Percentiles rank a stretch among this genome's conserved stretches.
These are phyloP conservation scores for Astropecten irregularis DNA, from an alignment of 53 echinoderm and acorn worm genomes.

Conservation along the genomic window DNA sequence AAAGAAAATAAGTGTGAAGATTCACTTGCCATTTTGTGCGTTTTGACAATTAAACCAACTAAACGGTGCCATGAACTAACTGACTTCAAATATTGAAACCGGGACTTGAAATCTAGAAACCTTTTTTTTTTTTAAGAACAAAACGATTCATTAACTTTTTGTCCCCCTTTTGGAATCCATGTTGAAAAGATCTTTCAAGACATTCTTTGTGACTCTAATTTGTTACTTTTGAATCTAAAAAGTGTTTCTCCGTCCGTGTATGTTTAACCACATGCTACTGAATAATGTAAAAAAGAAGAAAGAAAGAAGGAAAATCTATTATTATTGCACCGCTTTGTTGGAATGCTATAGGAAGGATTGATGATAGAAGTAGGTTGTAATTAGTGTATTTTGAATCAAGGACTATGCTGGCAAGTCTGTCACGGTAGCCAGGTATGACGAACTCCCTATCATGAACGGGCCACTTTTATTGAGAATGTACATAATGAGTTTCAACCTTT, in stretches of 20 bases:
- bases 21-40: neutral
- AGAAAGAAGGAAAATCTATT: too few species aligned
- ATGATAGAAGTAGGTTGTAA: neutral
- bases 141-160: too few species aligned
- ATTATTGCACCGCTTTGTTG: slow-evolving; percentile 19
- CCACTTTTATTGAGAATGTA: slow-evolving; percentile 17
- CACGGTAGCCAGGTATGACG: neutral
- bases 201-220: too few species aligned
- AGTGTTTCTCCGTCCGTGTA: neutral
- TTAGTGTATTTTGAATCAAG: neutral
- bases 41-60: slow-evolving; percentile 21
- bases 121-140: too few species aligned
- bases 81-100: too few species aligned
- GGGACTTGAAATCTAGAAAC: too few species aligned
- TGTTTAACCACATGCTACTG: neutral
- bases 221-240: neutral
- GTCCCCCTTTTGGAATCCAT: too few species aligned
- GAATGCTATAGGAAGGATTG: neutral
- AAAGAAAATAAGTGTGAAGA: neutral
- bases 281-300: neutral
- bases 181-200: too few species aligned
- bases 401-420: slow-evolving; percentile 8
- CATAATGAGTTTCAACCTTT: slow-evolving; percentile 19
- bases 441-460: neutral
- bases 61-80: neutral